These are phyloP conservation scores for Chaetodon trifasciatus DNA, from an alignment of 2,797 vertebrate species.

Conservation along the genomic window DNA sequence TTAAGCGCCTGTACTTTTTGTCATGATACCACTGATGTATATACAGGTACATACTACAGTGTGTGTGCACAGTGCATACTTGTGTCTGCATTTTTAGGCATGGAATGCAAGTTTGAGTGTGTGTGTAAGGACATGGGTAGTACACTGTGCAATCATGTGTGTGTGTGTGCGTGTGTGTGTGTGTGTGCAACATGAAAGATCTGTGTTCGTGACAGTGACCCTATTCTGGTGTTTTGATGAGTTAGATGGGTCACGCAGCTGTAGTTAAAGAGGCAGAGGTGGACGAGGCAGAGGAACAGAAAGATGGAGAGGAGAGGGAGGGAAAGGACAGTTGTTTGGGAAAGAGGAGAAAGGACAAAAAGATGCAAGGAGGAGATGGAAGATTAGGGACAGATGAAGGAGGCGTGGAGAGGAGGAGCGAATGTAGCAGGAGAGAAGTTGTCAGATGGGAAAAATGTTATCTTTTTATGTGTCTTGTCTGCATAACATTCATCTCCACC, in stretches of 20 bases:
- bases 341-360: conserved; percentile 1
- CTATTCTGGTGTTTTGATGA: conserved; percentile 84
- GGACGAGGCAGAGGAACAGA: conserved; percentile 54
- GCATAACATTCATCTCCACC: conserved; percentile 21
- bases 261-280: conserved; percentile 66
- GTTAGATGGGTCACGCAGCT: conserved; percentile 80
- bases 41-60: background rate
- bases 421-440: conserved; percentile 6
- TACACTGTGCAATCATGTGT: conserved; percentile 12
- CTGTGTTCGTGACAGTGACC: conserved; percentile 81
- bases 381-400: conserved; percentile 27
- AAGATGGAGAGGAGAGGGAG: conserved; percentile 24
- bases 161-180: conserved; percentile 22
- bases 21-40: conserved; percentile 9
- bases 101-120: conserved; percentile 58
- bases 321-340: conserved; percentile 11
- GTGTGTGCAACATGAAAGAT: conserved; percentile 61
- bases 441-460: background rate
- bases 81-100: conserved; percentile 46
- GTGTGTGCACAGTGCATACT: conserved; percentile 15
- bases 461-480: conserved; percentile 44
- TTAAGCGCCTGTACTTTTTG: background rate
- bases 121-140: background rate
- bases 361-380: conserved; percentile 11
- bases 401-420: background rate